phyloP scores from a whole-genome alignment of 2,797 vertebrate species.

The Ptychadena robeensis region DNA sequence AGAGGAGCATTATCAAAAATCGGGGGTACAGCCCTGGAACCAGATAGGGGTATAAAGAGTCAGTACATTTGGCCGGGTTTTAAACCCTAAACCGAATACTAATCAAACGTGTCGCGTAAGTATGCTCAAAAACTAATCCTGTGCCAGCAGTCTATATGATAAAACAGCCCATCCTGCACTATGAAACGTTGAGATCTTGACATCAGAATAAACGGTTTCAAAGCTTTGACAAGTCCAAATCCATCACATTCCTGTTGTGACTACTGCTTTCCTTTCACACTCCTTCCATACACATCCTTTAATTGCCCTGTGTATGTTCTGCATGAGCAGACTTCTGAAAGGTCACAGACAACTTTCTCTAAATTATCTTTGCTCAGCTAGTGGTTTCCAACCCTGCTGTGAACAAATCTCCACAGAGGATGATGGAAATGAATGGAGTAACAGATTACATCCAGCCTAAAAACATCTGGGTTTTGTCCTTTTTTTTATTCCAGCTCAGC shows the following conservation, averaged over 20 bases:
- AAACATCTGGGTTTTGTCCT: conserved; percentile 1
- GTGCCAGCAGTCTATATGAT: no score
- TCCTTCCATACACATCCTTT: conserved; percentile 7
- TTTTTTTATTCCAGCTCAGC: background rate
- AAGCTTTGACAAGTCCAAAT: background rate
- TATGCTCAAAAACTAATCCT: no score
- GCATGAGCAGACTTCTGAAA: conserved; percentile 32
- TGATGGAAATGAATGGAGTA: conserved; percentile 29
- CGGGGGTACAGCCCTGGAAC: no score
- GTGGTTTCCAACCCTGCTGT: conserved; percentile 37
- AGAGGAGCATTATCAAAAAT: no score
- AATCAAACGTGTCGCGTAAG: no score
- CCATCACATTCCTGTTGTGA: background rate
- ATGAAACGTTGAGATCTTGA: no score
- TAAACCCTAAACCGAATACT: no score
- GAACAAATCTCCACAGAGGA: conserved; percentile 23
- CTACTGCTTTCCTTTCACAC: background rate
- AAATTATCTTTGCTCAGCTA: conserved; percentile 42
- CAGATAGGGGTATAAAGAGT: no score
- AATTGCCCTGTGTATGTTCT: conserved; percentile 34
- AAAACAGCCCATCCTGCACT: no score
- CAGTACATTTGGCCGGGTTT: no score
- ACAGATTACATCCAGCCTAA: conserved; percentile 20
- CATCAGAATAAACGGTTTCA: no score
- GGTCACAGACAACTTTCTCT: conserved; percentile 34